A percentile compares a stretch with the other conserved stretches of the same genome.
Conservation (phyloP, 2,888 invertebrate species). For the Andrena bicolor region DNA sequence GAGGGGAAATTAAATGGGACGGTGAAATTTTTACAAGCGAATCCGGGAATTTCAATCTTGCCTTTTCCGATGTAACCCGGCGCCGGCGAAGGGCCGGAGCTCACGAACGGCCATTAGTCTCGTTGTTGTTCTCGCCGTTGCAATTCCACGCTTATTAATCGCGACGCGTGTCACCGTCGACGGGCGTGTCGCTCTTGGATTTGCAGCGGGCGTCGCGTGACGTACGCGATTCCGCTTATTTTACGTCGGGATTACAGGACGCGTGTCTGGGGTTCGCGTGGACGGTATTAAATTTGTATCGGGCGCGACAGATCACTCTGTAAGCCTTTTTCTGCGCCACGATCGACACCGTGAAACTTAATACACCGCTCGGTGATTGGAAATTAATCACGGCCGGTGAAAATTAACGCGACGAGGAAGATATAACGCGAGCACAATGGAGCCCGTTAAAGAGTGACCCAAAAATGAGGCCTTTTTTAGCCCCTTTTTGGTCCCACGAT, state of each 20-base stretch:
- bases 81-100: constrained; percentile 9
- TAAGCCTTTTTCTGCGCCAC: background rate
- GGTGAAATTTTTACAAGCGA: background rate
- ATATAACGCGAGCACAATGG: background rate
- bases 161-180: constrained; percentile 71
- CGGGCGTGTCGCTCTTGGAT: constrained; percentile 55
- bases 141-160: constrained; percentile 81
- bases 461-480: no score
- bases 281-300: background rate
- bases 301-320: background rate
- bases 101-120: constrained; percentile 42
- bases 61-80: constrained; percentile 1
- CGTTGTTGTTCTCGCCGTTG: constrained; percentile 36
- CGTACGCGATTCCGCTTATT: constrained; percentile 32
- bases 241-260: constrained; percentile 4
- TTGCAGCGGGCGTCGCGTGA: constrained; percentile 27
- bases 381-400: background rate
- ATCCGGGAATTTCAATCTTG: constrained; percentile 23
- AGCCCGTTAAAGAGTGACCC: background rate
- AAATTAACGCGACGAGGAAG: constrained; percentile 22
- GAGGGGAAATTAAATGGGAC: constrained; percentile 15
- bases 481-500: no score
- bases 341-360: constrained; percentile 2
- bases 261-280: background rate
- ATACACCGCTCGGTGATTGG: constrained; percentile 18